A percentile compares a stretch with the other conserved stretches of the same genome.
phyloP scores from a whole-genome alignment of 2,888 invertebrate species.

The Cryptocephalus primarius region DNA sequence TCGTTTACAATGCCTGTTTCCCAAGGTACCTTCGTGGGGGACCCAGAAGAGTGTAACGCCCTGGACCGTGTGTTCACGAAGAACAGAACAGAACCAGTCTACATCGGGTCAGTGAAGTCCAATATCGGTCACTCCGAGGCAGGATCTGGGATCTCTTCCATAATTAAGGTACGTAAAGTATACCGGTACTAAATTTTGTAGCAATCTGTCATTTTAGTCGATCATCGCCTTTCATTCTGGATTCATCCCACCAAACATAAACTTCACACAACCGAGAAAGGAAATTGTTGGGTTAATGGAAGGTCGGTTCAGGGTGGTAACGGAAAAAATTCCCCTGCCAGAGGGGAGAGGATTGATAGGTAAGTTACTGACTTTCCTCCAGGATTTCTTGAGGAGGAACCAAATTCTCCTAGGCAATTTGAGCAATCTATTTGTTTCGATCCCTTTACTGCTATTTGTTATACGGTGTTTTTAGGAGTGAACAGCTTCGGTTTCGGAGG shows the following conservation, averaged over 20 bases:
- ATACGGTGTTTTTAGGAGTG: slow-evolving; percentile 67
- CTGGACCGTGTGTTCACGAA: slow-evolving; percentile 70
- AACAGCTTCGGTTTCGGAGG: slow-evolving; percentile 95
- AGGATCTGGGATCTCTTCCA: slow-evolving; percentile 68
- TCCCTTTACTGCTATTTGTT: no score
- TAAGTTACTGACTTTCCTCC: background rate
- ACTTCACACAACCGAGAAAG: no score
- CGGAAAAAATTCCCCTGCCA: no score
- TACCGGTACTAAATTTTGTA: background rate
- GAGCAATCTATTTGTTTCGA: no score
- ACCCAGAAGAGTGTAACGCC: slow-evolving; percentile 82
- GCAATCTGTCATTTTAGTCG: slow-evolving; percentile 9
- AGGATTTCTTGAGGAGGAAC: no score
- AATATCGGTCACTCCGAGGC: slow-evolving; percentile 92
- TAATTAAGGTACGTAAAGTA: slow-evolving; percentile 54
- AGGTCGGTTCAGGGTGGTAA: no score
- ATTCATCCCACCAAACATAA: no score
- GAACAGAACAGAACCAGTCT: slow-evolving; percentile 54
- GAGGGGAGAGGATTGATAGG: no score
- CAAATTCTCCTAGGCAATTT: no score
- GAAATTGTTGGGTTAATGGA: no score
- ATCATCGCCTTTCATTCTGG: slow-evolving; percentile 1
- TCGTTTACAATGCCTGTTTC: no score
- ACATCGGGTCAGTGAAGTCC: slow-evolving; percentile 86
- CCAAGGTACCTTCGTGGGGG: slow-evolving; percentile 69